Conservation (phyloP, 2,113 vertebrate species). For the Atherinomorus stipes region DNA sequence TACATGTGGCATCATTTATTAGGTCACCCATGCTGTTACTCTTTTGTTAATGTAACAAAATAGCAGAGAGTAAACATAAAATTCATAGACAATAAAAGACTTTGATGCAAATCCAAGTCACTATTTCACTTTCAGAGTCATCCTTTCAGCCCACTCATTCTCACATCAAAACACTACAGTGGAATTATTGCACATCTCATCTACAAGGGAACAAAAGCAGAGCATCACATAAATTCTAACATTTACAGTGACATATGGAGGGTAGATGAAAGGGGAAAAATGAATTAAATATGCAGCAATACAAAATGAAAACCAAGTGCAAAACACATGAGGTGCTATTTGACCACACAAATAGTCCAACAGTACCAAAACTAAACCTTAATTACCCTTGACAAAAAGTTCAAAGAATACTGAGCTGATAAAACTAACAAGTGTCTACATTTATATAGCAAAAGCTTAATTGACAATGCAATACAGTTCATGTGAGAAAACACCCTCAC, state of each 20-base stretch:
- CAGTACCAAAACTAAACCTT: slow-evolving; percentile 2
- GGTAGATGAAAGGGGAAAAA: neutral
- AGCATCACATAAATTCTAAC: slow-evolving; percentile 10
- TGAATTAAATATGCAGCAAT: slow-evolving; percentile 22
- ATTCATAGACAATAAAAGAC: slow-evolving; percentile 9
- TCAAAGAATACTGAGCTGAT: neutral
- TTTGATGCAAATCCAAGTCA: slow-evolving; percentile 20
- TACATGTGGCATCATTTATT: slow-evolving; percentile 22
- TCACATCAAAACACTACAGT: slow-evolving; percentile 25
- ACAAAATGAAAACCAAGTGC: slow-evolving; percentile 41
- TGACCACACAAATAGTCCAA: slow-evolving; percentile 3
- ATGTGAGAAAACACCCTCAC: neutral
- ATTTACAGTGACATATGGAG: slow-evolving; percentile 34
- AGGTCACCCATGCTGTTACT: slow-evolving; percentile 35
- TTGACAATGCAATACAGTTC: neutral
- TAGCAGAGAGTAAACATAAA: slow-evolving; percentile 32
- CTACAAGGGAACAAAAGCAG: slow-evolving; percentile 51
- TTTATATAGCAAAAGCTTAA: neutral
- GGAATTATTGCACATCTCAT: slow-evolving; percentile 72
- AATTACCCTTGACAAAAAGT: neutral
- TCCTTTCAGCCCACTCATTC: slow-evolving; percentile 22
- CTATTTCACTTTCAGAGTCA: slow-evolving; percentile 16
- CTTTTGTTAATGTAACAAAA: slow-evolving; percentile 77
- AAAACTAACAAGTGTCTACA: neutral
- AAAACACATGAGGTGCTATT: slow-evolving; percentile 29